Conservation (phyloP, 2,113 vertebrate species). For the Rhinoderma darwinii region DNA sequence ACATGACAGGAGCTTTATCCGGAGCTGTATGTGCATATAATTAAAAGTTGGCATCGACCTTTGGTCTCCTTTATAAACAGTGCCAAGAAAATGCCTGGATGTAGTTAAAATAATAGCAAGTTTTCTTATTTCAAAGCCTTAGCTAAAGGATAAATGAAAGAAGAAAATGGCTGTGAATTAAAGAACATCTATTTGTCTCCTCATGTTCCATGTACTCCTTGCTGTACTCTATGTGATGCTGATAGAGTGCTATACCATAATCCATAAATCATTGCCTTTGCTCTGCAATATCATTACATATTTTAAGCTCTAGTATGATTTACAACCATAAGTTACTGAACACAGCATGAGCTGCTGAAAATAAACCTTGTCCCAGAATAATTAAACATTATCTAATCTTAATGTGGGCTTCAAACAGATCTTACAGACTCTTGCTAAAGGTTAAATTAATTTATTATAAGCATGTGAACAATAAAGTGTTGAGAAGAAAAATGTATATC, state of each 20-base stretch:
- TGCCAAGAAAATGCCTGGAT: not conserved
- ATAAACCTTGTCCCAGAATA: slow-evolving; percentile 52
- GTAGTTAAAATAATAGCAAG: not conserved
- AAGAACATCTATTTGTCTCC: slow-evolving; percentile 36
- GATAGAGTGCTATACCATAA: slow-evolving; percentile 47
- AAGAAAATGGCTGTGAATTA: slow-evolving; percentile 28
- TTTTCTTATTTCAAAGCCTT: not conserved
- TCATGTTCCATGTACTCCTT: slow-evolving; percentile 33
- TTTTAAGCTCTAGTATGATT: slow-evolving; percentile 55
- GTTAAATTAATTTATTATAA: slow-evolving; percentile 53
- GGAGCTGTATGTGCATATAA: not conserved
- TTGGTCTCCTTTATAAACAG: not conserved
- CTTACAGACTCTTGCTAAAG: slow-evolving; percentile 35
- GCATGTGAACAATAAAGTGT: slow-evolving; percentile 23
- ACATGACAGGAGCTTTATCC: not conserved
- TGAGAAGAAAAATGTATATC: slow-evolving; percentile 35
- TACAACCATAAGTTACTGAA: slow-evolving; percentile 55
- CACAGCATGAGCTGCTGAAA: slow-evolving; percentile 54
- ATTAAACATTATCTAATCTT: slow-evolving; percentile 58
- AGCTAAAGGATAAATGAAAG: not conserved
- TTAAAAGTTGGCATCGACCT: not conserved
- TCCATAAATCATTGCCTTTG: slow-evolving; percentile 55
- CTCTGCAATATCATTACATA: slow-evolving; percentile 57
- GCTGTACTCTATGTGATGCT: slow-evolving; percentile 48
- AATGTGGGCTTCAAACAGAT: slow-evolving; percentile 49